Base-by-base conservation (phyloP, 2,113 vertebrate genomes). In the Arenaria interpres region DNA sequence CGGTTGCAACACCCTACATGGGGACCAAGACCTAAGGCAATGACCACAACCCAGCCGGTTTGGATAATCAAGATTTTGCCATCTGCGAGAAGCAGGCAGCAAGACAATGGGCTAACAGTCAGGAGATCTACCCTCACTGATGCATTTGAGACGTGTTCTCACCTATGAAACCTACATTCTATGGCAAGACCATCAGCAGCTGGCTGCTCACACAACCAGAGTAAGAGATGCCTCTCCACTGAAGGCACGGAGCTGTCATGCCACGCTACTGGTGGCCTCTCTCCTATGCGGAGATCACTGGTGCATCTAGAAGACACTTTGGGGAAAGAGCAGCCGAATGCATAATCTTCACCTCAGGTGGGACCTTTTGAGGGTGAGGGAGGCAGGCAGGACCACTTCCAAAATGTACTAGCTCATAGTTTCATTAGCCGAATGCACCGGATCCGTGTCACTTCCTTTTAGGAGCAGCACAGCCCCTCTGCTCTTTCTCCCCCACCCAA, bases 1-100 rank as follows among this genome's bases (percentile, higher is more conserved):
- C 25, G 37, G 60, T 22, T 35, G 37, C 11, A 15, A 80, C 0
- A 2, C 9, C 10, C 17, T 19, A 3, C 0, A 14, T 3, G 9
- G 54, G 37, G 24, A 66, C 9, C 25, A 79, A 80, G 45, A 33
- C 15, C 37, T 25, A 54, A 71, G 24, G 63, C 53, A 35, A 56
- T 2, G 19, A 92, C 56, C 3, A 88, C 57, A 74, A 94, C 3
- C 7, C 45, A 69, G 23, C 0, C 69, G 45, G 67, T 77, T 93
- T 43, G 53, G 37, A n/a, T 24, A 76, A 54, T 30, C 53, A 54
- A 69, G 50, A 86, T 14, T 51, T 48, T 53, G 59, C 11, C 15
- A 32, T 59, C 66, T 64, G 32, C 50, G 17, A 25, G 71, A 80
- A 93, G 50, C 48, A 83, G 17, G 43, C 2, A 88, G 33, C 20